Percentiles rank a stretch among this genome's conserved stretches.
Conservation (phyloP, 2,888 invertebrate species). For the Keiferia lycopersicella region DNA sequence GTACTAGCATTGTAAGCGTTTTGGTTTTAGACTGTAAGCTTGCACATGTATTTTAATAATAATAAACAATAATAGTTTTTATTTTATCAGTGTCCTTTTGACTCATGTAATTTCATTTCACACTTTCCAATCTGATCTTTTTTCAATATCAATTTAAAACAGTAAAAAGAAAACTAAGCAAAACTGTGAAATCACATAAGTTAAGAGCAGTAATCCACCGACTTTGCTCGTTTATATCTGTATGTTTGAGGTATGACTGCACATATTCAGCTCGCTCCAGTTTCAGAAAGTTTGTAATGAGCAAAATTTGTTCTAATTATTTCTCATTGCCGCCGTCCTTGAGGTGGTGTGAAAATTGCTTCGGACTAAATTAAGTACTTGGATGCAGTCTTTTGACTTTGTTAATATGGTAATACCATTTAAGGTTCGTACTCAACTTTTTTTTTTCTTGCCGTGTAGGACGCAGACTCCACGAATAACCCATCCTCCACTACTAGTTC, state of each 20-base stretch:
- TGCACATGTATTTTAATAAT: too few species aligned
- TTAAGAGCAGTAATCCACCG: background rate
- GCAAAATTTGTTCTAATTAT: conserved; percentile 55
- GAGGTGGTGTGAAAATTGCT: conserved; percentile 20
- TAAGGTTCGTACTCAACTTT: background rate
- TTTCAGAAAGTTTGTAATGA: conserved; percentile 51
- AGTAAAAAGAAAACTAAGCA: too few species aligned
- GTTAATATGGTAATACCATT: background rate
- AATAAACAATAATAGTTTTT: too few species aligned
- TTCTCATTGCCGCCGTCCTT: conserved; percentile 33
- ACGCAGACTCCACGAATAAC: too few species aligned
- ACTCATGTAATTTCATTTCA: too few species aligned
- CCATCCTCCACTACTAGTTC: too few species aligned
- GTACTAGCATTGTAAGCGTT: too few species aligned
- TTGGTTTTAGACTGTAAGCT: too few species aligned
- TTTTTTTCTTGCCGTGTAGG: background rate
- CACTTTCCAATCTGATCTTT: too few species aligned
- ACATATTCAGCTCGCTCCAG: conserved; percentile 41
- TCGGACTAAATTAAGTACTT: conserved; percentile 35
- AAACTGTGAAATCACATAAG: background rate
- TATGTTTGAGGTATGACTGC: conserved; percentile 46
- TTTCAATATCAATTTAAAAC: too few species aligned
- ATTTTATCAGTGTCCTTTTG: too few species aligned
- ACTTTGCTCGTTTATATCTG: conserved; percentile 36
- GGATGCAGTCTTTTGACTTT: background rate